Evolutionary conservation across 2,888 invertebrate genomes (phyloP).

Genomic region (Strigamia crassipes): DNA sequence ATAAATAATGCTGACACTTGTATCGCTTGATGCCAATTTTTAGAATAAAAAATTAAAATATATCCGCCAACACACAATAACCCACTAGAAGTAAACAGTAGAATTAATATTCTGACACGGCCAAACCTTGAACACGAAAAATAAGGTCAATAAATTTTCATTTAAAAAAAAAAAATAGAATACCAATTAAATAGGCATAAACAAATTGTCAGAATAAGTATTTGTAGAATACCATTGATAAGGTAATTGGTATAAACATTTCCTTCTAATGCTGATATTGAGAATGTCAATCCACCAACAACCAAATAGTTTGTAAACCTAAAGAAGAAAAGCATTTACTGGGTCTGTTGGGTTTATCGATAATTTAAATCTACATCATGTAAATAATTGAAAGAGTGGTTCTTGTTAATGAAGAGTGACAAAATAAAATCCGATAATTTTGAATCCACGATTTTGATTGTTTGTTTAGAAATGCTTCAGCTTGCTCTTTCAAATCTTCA

Average conservation of each 20-base stretch:
- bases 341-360: too few species aligned
- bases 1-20: neutral
- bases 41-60: conserved; percentile 29
- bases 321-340: neutral
- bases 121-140: neutral
- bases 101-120: neutral
- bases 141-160: too few species aligned
- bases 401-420: neutral
- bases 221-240: neutral
- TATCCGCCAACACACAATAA: conserved; percentile 1
- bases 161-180: too few species aligned
- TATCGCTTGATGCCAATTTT: neutral
- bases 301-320: neutral
- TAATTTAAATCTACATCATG: neutral
- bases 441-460: neutral
- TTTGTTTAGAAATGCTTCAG: neutral
- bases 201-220: neutral
- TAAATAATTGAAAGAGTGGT: neutral
- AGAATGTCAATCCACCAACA: neutral
- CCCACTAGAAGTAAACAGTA: neutral
- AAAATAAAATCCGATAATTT: neutral
- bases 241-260: conserved; percentile 1
- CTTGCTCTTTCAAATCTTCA: neutral
- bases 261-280: conserved; percentile 16
- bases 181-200: neutral